Evolutionary conservation across 2,113 vertebrate species (phyloP).

Genomic region (Ochotona princeps): DNA sequence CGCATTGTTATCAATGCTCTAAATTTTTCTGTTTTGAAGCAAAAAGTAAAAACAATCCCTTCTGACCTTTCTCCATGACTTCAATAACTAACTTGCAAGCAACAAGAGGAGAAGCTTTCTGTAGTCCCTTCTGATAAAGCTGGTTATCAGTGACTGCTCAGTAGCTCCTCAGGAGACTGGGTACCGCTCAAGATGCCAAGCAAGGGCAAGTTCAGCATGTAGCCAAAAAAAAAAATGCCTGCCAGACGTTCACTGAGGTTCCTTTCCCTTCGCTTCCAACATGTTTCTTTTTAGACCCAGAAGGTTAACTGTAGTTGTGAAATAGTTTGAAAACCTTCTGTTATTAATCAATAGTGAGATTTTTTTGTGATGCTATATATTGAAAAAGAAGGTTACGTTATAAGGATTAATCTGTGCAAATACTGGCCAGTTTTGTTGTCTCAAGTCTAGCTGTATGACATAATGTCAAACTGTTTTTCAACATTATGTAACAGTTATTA

Average conservation of each 20-base stretch:
- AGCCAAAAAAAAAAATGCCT: not conserved
- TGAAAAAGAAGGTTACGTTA: constrained; percentile 13
- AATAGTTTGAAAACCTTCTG: constrained; percentile 33
- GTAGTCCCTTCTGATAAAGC: not conserved
- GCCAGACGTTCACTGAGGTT: not conserved
- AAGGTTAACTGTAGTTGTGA: not conserved
- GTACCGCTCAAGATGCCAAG: not conserved
- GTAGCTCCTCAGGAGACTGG: not conserved
- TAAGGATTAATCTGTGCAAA: constrained; percentile 51
- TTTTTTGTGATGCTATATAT: constrained; percentile 5
- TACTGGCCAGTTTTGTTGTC: constrained; percentile 25
- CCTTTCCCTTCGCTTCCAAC: constrained; percentile 5
- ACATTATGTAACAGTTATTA: not conserved
- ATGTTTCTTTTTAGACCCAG: not conserved
- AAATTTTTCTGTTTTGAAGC: constrained; percentile 67
- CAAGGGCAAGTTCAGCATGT: constrained; percentile 17
- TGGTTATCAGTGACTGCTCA: not conserved
- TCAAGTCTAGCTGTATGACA: not conserved
- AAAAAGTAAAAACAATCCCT: constrained; percentile 73
- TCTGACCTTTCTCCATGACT: constrained; percentile 68
- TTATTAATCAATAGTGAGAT: constrained; percentile 39
- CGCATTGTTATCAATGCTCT: not conserved
- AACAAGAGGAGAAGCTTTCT: constrained; percentile 27
- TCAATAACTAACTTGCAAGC: constrained; percentile 66
- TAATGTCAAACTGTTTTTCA: not conserved